Percentiles rank a stretch among this genome's conserved stretches.
Evolutionary conservation across 1,140 invertebrate genomes (phyloP).

Genomic region (Megathymus violae): DNA sequence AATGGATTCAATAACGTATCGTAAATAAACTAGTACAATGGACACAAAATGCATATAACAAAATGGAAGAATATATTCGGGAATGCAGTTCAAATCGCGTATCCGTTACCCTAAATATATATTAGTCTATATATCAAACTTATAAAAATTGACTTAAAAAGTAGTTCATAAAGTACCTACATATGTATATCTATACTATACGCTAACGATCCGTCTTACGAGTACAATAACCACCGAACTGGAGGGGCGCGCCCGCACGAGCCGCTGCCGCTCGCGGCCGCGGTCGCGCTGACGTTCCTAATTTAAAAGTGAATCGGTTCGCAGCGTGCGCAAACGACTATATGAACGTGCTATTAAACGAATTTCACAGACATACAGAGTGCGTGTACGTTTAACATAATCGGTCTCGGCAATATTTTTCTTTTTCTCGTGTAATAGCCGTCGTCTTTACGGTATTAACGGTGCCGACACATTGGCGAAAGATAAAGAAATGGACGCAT

Average conservation of each 20-base stretch:
- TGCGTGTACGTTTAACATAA: no score
- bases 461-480: no score
- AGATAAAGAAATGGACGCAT: no score
- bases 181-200: conserved; percentile 38
- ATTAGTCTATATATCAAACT: conserved; percentile 57
- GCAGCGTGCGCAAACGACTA: conserved; percentile 47
- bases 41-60: conserved; percentile 61
- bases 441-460: no score
- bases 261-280: no score
- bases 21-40: conserved; percentile 41
- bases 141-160: conserved; percentile 69
- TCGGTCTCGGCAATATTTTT: no score
- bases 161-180: conserved; percentile 57
- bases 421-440: no score
- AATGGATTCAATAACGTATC: conserved; percentile 17
- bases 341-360: conserved; percentile 44
- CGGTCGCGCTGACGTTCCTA: no score
- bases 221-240: conserved; percentile 15
- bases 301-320: conserved; percentile 28
- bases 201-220: conserved; percentile 43
- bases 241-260: neutral
- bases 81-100: conserved; percentile 66
- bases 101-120: conserved; percentile 45
- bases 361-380: conserved; percentile 20
- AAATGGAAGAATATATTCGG: conserved; percentile 65